These are phyloP conservation scores for Sula dactylatra DNA, from an alignment of 2,113 vertebrate genomes.

Conservation along the genomic window DNA sequence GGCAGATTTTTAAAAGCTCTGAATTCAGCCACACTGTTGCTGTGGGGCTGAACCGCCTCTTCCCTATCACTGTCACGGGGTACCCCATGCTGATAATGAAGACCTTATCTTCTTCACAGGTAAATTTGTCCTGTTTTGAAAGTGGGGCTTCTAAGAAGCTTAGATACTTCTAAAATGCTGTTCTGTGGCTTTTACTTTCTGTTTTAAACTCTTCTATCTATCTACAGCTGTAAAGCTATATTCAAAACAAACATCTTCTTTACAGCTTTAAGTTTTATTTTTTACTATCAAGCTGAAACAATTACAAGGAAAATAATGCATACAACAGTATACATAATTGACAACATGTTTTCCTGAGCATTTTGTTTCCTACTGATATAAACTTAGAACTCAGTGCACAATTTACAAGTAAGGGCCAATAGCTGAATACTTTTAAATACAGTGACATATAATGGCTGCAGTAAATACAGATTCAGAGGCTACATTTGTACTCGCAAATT, in stretches of 20 bases:
- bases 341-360: neutral
- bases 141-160: neutral
- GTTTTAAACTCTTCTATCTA: neutral
- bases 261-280: neutral
- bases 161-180: neutral
- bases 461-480: slow-evolving; percentile 16
- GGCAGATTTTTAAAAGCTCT: neutral
- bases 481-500: neutral
- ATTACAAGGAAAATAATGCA: neutral
- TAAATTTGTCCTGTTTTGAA: neutral
- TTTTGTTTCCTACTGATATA: neutral
- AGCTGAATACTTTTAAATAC: slow-evolving; percentile 36
- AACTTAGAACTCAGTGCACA: neutral
- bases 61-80: neutral
- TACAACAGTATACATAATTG: neutral
- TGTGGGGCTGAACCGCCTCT: neutral
- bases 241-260: slow-evolving; percentile 20
- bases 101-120: neutral
- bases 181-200: neutral
- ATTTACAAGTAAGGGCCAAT: neutral
- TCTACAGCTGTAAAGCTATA: neutral
- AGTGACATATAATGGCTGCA: neutral
- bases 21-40: neutral
- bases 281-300: neutral
- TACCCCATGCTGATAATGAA: neutral